These are phyloP conservation scores for Carollia perspicillata DNA, from an alignment of 2,113 vertebrate species.

Conservation along the genomic window DNA sequence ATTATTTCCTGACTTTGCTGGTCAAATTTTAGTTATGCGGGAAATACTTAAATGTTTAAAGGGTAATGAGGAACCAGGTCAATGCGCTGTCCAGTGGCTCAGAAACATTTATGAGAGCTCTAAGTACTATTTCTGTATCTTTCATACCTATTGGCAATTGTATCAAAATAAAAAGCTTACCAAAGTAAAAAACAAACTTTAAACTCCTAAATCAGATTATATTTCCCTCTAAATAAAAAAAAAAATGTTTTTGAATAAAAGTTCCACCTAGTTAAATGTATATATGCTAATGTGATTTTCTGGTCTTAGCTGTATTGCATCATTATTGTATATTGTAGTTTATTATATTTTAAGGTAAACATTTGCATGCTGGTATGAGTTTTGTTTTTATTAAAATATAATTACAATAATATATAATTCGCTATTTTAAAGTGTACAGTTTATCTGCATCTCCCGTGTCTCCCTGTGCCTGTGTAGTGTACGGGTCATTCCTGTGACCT, in stretches of 20 bases:
- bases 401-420: neutral
- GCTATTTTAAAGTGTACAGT: neutral
- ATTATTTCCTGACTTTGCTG: neutral
- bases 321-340: neutral
- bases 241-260: neutral
- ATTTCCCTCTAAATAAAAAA: neutral
- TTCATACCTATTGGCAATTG: neutral
- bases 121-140: neutral
- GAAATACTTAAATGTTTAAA: neutral
- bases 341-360: neutral
- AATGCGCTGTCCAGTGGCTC: neutral
- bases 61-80: neutral
- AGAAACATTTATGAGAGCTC: neutral
- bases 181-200: neutral
- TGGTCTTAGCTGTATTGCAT: neutral
- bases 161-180: neutral
- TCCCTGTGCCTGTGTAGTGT: neutral
- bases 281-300: neutral
- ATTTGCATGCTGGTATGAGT: neutral
- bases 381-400: neutral
- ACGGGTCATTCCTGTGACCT: neutral
- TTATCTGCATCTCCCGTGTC: neutral
- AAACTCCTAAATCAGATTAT: neutral
- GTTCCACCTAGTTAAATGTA: neutral
- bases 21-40: neutral